Evolutionary conservation across 2,113 vertebrate genomes (phyloP).

Genomic region (Ivindomyrus marchei): DNA sequence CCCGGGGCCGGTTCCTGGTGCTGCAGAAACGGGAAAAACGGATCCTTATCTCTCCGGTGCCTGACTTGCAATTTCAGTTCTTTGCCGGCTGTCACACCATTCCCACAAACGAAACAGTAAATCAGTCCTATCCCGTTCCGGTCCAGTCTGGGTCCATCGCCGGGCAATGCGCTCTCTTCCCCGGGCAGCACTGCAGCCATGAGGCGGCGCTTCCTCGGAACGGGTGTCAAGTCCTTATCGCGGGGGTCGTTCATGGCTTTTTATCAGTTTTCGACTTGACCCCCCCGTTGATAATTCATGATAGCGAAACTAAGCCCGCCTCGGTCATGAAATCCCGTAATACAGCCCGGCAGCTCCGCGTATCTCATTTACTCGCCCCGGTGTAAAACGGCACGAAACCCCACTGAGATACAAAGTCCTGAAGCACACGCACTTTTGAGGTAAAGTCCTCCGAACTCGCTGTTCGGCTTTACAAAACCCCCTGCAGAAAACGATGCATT

Average conservation of each 20-base stretch:
- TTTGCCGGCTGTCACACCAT: constrained; percentile 75
- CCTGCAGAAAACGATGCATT: constrained; percentile 22
- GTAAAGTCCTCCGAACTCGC: constrained; percentile 21
- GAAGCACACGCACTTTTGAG: constrained; percentile 8
- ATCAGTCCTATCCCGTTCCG: constrained; percentile 60
- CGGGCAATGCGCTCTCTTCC: constrained; percentile 54
- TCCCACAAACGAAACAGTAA: constrained; percentile 86
- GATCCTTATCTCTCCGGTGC: constrained; percentile 59
- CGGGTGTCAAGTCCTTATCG: constrained; percentile 59
- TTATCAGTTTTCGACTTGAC: constrained; percentile 36
- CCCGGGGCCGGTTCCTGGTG: constrained; percentile 91
- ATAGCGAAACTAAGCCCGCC: constrained; percentile 14
- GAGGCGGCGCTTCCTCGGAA: constrained; percentile 82
- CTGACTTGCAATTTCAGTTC: constrained; percentile 73
- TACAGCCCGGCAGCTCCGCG: constrained; percentile 17
- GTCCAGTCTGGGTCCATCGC: constrained; percentile 42
- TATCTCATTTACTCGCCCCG: constrained; percentile 32
- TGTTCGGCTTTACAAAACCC: constrained; percentile 27
- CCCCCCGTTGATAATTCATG: constrained; percentile 39
- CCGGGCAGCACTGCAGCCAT: constrained; percentile 70
- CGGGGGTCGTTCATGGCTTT: constrained; percentile 48
- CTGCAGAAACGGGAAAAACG: constrained; percentile 87
- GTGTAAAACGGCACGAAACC: constrained; percentile 30
- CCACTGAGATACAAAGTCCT: neutral
- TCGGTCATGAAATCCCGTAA: constrained; percentile 33